Evolutionary conservation across 2,888 invertebrate species (phyloP).

Genomic region (Tetrapedia diversipes): DNA sequence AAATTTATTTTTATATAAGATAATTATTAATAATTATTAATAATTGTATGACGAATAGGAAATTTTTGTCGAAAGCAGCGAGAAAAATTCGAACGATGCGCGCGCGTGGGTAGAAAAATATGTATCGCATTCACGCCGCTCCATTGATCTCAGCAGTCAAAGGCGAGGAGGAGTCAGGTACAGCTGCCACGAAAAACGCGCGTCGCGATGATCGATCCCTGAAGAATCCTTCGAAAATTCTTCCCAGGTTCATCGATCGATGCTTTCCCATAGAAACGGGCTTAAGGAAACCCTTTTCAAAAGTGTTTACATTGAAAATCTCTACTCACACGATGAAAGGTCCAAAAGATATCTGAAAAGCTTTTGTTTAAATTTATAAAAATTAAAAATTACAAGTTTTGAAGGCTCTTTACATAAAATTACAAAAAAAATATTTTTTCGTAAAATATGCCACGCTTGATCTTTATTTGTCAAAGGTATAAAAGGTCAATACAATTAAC

Average conservation of each 20-base stretch:
- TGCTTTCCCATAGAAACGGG: not conserved
- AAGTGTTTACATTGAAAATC: not conserved
- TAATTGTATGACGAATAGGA: not conserved
- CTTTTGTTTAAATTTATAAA: too few species aligned
- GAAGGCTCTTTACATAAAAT: too few species aligned
- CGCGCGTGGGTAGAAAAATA: constrained; percentile 67
- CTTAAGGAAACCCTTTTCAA: not conserved
- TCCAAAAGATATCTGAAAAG: too few species aligned
- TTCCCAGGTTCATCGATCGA: not conserved
- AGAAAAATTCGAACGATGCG: constrained; percentile 60
- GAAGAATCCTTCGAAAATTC: constrained; percentile 7
- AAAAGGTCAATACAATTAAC: too few species aligned
- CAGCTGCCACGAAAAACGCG: constrained; percentile 68
- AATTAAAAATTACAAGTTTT: too few species aligned
- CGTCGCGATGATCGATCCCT: constrained; percentile 59
- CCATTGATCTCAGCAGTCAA: constrained; percentile 64
- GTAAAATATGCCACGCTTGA: too few species aligned
- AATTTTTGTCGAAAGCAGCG: constrained; percentile 30
- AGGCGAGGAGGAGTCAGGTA: constrained; percentile 61
- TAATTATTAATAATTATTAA: too few species aligned
- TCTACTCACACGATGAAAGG: too few species aligned
- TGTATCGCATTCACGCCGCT: constrained; percentile 63
- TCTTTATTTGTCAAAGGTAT: too few species aligned
- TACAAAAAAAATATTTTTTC: too few species aligned
- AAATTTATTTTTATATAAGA: too few species aligned